A percentile compares a stretch with the other conserved stretches of the same genome.
These are phyloP conservation scores for Ameiurus melas DNA, from an alignment of 2,113 vertebrate genomes.

Conservation along the genomic window DNA sequence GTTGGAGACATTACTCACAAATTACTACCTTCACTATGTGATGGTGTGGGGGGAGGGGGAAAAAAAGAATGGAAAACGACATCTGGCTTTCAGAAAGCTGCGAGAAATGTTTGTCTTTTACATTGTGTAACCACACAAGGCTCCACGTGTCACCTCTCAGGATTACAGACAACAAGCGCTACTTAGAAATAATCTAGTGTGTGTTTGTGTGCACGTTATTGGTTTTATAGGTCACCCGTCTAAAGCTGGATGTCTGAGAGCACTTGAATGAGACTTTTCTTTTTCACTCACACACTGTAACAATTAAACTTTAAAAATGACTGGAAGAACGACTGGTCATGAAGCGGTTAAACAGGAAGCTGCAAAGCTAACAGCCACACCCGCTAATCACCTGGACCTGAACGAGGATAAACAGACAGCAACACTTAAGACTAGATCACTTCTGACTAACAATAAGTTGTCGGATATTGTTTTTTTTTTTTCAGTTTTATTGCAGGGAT, in stretches of 20 bases:
- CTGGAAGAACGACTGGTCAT: neutral
- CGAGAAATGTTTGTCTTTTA: neutral
- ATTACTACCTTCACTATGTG: neutral
- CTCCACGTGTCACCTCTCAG: neutral
- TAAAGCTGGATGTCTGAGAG: neutral
- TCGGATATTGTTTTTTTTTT: too few relatives aligned
- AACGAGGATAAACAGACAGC: neutral
- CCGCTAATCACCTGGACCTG: neutral
- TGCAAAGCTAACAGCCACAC: conserved; percentile 20
- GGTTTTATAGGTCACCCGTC: neutral
- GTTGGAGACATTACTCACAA: neutral
- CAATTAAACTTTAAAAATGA: neutral
- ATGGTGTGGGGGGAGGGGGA: neutral
- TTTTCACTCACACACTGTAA: neutral
- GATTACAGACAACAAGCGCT: neutral
- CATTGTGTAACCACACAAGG: neutral
- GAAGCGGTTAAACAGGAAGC: conserved; percentile 16
- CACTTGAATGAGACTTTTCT: neutral
- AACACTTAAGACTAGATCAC: neutral
- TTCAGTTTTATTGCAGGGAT: neutral
- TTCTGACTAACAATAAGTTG: neutral
- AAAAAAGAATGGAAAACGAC: neutral
- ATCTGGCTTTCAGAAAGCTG: neutral
- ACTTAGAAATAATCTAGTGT: neutral
- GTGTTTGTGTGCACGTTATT: neutral